These are phyloP conservation scores for Micromys minutus DNA, from an alignment of 2,113 vertebrate species.

Conservation along the genomic window DNA sequence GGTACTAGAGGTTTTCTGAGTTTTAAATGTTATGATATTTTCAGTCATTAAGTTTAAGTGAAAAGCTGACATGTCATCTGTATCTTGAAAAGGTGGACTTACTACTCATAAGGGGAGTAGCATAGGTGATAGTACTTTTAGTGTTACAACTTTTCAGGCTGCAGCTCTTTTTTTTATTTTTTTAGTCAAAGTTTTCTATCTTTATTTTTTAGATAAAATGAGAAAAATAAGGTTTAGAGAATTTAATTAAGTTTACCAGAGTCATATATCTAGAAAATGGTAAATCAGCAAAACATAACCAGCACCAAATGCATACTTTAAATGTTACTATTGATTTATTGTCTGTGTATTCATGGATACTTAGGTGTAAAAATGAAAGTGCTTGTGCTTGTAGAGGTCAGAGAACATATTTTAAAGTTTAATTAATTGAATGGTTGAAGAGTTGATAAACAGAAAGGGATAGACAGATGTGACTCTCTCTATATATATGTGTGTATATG, in stretches of 20 bases:
- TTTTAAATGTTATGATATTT: neutral
- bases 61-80: neutral
- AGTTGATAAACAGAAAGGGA: too few species aligned
- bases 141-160: neutral
- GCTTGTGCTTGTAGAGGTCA: neutral
- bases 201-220: neutral
- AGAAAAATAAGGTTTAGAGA: neutral
- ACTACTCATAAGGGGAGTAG: neutral
- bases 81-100: neutral
- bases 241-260: neutral
- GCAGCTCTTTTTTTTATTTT: neutral
- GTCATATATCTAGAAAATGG: neutral
- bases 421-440: too few species aligned
- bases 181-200: neutral
- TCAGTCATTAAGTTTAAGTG: neutral
- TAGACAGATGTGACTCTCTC: too few species aligned
- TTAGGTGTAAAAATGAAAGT: neutral
- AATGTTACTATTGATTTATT: neutral
- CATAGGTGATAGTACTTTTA: neutral
- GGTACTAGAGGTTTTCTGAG: neutral
- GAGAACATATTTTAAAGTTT: neutral
- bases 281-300: neutral
- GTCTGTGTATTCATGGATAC: neutral
- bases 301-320: neutral
- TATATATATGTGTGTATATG: too few species aligned